Evolutionary conservation across 2,888 invertebrate genomes (phyloP), one percentile per base, ranked within the genome.

Genomic region (Apamea sordens): DNA sequence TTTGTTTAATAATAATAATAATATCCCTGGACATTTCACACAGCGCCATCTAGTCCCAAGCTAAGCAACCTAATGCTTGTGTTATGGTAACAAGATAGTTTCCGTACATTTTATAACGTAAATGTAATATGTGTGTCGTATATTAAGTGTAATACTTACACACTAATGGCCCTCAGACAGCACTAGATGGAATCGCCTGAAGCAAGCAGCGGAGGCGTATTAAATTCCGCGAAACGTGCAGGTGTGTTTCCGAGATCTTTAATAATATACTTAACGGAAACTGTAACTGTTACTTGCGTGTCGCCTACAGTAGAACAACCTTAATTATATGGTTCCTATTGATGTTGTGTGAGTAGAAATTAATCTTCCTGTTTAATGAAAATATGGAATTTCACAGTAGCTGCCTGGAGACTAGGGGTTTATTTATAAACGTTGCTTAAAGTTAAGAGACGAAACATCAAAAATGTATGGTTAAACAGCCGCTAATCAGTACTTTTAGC

Each of bases 231-330:
- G 67, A 67, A 80, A 80, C 69, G 74, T 65, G 68, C 70, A 81
- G 63, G 71, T 79, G 69, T 72, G 81, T 77, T 80, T 76, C 70
- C 50, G 18, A 72, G 73, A 76, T 77, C 56, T 73, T 64, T 86
- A 76, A 75, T 80, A 69, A 71, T 44, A 59, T 41, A 41, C 50
- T 67, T 71, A 71, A n/a, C 10, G n/a, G 21, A 76, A 47, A 71
- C 32, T 64, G 69, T 73, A 61, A 70, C 63, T 61, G 70, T 70
- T 83, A 73, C 64, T 69, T 76, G 65, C 65, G 44, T 68, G 65
- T 78, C 32, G 44, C 69, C 32, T 59, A 65, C 50, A 70, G 78
- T 32, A 21, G 32, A 61, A 53, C 28, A 5, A 76, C 44, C 71
- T 61, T 65, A 59, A 75, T n/a, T 74, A 41, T 32, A 41, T 15